phyloP scores from a whole-genome alignment of 2,113 vertebrate genomes.

The Scalopus aquaticus region DNA sequence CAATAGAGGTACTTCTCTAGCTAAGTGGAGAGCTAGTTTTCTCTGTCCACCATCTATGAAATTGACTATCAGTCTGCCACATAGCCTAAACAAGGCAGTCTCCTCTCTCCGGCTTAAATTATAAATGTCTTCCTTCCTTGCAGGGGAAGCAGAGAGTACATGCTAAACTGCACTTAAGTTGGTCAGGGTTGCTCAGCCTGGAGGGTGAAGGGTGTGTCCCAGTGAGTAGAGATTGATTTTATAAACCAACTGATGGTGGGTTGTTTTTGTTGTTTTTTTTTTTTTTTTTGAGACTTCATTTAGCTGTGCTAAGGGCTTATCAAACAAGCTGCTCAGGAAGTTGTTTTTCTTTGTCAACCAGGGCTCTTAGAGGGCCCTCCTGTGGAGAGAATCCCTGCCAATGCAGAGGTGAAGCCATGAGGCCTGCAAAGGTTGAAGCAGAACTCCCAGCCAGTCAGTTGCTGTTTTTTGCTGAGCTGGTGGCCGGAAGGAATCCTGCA shows the following conservation, averaged over 20 bases:
- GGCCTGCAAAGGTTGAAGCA: neutral
- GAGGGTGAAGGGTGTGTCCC: constrained; percentile 10
- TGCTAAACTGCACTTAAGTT: constrained; percentile 64
- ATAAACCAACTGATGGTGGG: neutral
- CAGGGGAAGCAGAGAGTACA: constrained; percentile 52
- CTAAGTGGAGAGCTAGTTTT: constrained; percentile 51
- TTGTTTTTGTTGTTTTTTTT: too few species aligned
- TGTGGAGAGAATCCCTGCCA: neutral
- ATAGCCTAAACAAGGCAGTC: constrained; percentile 40
- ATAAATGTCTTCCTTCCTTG: constrained; percentile 68
- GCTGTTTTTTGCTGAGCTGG: neutral
- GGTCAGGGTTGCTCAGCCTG: neutral
- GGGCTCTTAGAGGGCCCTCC: neutral
- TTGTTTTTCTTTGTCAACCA: constrained; percentile 30
- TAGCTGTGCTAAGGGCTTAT: constrained; percentile 40
- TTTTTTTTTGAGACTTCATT: constrained; percentile 14
- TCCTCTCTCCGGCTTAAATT: constrained; percentile 52
- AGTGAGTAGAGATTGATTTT: constrained; percentile 26
- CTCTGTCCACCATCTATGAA: constrained; percentile 54
- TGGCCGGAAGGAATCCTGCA: neutral
- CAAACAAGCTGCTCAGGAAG: neutral
- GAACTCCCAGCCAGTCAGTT: neutral
- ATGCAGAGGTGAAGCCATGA: neutral
- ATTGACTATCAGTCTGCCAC: constrained; percentile 59
- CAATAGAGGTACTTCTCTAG: neutral